Percentiles rank a stretch among this genome's conserved stretches.
These are phyloP conservation scores for Agrochola circellaris DNA, from an alignment of 2,888 invertebrate genomes.

Conservation along the genomic window DNA sequence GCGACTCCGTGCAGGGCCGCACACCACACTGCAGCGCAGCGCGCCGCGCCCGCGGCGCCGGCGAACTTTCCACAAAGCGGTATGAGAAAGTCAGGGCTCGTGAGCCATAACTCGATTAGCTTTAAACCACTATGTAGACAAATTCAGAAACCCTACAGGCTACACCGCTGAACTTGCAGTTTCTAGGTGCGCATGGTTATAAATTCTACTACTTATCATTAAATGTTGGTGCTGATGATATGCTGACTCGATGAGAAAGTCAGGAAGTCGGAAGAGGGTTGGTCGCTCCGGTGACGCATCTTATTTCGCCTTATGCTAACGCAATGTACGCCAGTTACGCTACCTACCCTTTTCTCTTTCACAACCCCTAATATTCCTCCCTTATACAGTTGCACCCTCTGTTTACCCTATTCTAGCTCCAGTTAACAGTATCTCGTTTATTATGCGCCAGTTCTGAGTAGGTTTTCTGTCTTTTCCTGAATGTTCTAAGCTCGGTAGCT, in stretches of 20 bases:
- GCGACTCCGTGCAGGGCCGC: neutral
- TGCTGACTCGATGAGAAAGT: neutral
- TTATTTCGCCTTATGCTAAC: neutral
- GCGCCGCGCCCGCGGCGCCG: neutral
- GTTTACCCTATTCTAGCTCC: too few relatives aligned
- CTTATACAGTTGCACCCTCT: neutral
- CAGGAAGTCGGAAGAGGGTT: neutral
- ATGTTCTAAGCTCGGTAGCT: neutral
- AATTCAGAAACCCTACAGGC: constrained; percentile 11
- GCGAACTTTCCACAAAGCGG: constrained; percentile 50
- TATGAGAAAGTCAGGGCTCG: constrained; percentile 44
- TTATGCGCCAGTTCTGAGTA: neutral
- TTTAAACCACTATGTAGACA: neutral
- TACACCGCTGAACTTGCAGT: neutral
- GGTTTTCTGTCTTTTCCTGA: neutral
- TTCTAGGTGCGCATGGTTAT: too few relatives aligned
- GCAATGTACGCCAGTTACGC: neutral
- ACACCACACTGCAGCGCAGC: neutral
- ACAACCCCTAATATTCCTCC: neutral
- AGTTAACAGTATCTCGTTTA: neutral
- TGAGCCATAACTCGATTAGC: constrained; percentile 39
- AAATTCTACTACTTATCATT: neutral
- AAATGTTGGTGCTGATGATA: constrained; percentile 6
- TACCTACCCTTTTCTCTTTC: neutral
- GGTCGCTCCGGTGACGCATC: neutral